A percentile compares a stretch with the other conserved stretches of the same genome.
These are phyloP conservation scores for Proisotoma minuta DNA, from an alignment of 2,888 invertebrate species.

Conservation along the genomic window DNA sequence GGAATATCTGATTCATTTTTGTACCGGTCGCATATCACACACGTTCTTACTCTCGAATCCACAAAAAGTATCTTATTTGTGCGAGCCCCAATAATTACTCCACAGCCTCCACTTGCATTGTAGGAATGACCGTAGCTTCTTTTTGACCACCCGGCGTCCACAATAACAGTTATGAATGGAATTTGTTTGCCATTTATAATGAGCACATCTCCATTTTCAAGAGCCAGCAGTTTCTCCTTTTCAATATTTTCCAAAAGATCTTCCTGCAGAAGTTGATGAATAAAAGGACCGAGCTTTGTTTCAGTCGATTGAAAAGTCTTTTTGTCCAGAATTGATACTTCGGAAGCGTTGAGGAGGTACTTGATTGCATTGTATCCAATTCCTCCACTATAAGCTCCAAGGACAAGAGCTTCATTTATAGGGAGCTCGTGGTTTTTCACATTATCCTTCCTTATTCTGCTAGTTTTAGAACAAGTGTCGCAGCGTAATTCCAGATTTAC, in stretches of 20 bases:
- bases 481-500: no score
- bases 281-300: no score
- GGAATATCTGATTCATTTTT: neutral
- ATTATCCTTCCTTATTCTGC: no score
- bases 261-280: neutral
- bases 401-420: no score
- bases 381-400: no score
- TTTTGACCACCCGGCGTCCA: slow-evolving; percentile 23
- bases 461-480: no score
- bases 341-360: no score
- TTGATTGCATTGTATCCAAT: no score
- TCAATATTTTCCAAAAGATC: neutral
- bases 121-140: slow-evolving; percentile 19
- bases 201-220: neutral
- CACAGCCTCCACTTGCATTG: slow-evolving; percentile 15
- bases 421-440: no score
- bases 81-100: slow-evolving; percentile 14
- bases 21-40: slow-evolving; percentile 4
- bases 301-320: no score
- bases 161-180: slow-evolving; percentile 17
- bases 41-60: neutral
- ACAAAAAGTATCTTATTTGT: slow-evolving; percentile 16
- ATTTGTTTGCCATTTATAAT: neutral
- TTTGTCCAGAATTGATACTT: no score
- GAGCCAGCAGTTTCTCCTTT: neutral